Conservation (phyloP, 2,888 invertebrate species). For the Octonoba sinensis region DNA sequence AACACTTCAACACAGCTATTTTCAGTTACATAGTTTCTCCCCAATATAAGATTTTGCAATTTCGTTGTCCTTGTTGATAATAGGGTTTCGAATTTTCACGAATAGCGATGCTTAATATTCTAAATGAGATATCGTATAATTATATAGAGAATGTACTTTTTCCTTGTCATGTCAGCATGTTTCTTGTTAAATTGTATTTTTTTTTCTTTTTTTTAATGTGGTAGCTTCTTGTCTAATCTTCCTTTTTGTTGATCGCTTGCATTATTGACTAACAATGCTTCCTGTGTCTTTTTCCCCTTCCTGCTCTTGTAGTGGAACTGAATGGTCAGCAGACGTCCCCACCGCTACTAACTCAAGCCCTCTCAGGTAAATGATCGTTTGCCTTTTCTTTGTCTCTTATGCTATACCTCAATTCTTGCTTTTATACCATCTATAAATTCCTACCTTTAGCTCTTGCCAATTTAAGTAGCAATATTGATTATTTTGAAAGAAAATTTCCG, state of each 20-base stretch:
- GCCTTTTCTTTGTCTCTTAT: no score
- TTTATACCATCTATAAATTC: not conserved
- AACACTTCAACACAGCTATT: no score
- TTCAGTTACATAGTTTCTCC: no score
- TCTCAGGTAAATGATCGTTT: conserved; percentile 60
- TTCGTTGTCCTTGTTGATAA: no score
- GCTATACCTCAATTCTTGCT: no score
- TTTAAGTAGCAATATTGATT: no score
- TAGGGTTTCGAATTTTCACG: no score
- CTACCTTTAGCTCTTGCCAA: not conserved
- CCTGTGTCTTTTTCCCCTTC: conserved; percentile 17
- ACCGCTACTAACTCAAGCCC: conserved; percentile 65
- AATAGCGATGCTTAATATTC: not conserved
- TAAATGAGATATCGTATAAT: no score
- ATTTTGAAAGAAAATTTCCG: no score
- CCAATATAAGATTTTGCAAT: no score
- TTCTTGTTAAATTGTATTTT: not conserved
- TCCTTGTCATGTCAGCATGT: no score
- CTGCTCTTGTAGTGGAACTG: conserved; percentile 62
- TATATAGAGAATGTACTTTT: no score
- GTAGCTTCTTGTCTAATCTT: conserved; percentile 5
- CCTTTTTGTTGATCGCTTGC: conserved; percentile 3
- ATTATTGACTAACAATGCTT: conserved; percentile 19
- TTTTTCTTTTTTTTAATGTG: not conserved
- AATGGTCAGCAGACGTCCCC: conserved; percentile 66